A percentile compares a stretch with the other conserved stretches of the same genome.
Conservation (phyloP, 1,140 invertebrate genomes). For the Cyrtorhinus lividipennis region DNA sequence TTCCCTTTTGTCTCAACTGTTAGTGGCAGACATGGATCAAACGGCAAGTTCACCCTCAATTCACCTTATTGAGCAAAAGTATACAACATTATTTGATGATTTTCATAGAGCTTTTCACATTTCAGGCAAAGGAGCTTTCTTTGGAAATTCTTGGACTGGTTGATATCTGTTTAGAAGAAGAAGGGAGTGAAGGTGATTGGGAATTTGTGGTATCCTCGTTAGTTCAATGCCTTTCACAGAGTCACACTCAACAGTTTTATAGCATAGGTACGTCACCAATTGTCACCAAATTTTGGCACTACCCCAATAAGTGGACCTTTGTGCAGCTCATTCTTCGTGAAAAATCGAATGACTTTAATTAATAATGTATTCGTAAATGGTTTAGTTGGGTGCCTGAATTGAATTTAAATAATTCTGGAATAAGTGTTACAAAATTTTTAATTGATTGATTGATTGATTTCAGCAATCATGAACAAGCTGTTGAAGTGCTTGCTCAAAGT, state of each 20-base stretch:
- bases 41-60: not conserved
- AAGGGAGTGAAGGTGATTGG: slow-evolving; percentile 23
- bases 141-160: slow-evolving; percentile 18
- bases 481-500: slow-evolving; percentile 36
- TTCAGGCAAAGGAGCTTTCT: slow-evolving; percentile 18
- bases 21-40: not conserved
- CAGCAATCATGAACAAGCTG: slow-evolving; percentile 37
- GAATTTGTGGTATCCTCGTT: slow-evolving; percentile 27
- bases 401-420: too few relatives aligned
- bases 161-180: slow-evolving; percentile 11
- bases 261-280: slow-evolving; percentile 36
- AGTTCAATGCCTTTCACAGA: slow-evolving; percentile 26
- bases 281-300: too few relatives aligned
- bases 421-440: too few relatives aligned
- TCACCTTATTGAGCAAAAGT: too few relatives aligned
- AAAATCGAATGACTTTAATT: too few relatives aligned
- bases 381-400: too few relatives aligned
- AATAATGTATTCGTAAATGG: too few relatives aligned
- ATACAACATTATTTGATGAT: not conserved
- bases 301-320: too few relatives aligned
- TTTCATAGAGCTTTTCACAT: not conserved
- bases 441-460: too few relatives aligned
- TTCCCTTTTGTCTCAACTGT: slow-evolving; percentile 1
- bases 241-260: slow-evolving; percentile 35
- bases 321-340: too few relatives aligned